Percentiles rank a stretch among this genome's conserved stretches.
phyloP scores from a whole-genome alignment of 1,140 invertebrate species.

The Drosophila watanabei region DNA sequence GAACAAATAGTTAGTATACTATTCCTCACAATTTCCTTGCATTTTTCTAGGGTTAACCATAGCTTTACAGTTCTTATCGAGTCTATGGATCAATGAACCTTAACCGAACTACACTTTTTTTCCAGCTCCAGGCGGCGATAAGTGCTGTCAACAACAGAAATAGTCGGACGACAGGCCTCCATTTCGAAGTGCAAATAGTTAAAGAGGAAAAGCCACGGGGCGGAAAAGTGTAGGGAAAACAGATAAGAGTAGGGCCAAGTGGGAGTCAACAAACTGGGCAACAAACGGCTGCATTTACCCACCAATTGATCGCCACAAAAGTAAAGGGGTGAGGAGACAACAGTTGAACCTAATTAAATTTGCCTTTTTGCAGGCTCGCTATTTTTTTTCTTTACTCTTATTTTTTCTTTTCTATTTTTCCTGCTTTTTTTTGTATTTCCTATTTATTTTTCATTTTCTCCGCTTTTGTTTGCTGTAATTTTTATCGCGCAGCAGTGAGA shows the following conservation, averaged over 20 bases:
- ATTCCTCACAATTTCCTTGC: constrained; percentile 6
- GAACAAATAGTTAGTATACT: not conserved
- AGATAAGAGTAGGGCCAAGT: constrained; percentile 48
- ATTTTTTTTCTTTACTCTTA: constrained; percentile 1
- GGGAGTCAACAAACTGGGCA: constrained; percentile 59
- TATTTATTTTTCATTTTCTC: constrained; percentile 28
- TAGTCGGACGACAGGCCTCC: constrained; percentile 39
- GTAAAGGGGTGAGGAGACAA: constrained; percentile 4
- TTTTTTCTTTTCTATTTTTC: not conserved
- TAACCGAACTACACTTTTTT: constrained; percentile 47
- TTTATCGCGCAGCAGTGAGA: constrained; percentile 50
- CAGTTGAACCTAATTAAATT: constrained; percentile 81
- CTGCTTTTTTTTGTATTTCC: not conserved
- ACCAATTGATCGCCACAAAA: constrained; percentile 66
- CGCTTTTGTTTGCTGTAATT: constrained; percentile 27
- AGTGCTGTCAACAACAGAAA: constrained; percentile 54
- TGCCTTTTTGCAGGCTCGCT: constrained; percentile 18
- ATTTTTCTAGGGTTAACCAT: constrained; percentile 23
- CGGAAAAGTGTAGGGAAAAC: constrained; percentile 3
- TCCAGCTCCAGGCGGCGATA: constrained; percentile 41
- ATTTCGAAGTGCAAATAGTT: constrained; percentile 53
- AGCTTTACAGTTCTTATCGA: constrained; percentile 49
- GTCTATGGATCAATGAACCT: constrained; percentile 75
- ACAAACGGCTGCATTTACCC: constrained; percentile 56
- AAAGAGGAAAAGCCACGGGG: not conserved